Evolutionary conservation across 2,797 vertebrate species (phyloP).

Genomic region (Psittacula derbiana): DNA sequence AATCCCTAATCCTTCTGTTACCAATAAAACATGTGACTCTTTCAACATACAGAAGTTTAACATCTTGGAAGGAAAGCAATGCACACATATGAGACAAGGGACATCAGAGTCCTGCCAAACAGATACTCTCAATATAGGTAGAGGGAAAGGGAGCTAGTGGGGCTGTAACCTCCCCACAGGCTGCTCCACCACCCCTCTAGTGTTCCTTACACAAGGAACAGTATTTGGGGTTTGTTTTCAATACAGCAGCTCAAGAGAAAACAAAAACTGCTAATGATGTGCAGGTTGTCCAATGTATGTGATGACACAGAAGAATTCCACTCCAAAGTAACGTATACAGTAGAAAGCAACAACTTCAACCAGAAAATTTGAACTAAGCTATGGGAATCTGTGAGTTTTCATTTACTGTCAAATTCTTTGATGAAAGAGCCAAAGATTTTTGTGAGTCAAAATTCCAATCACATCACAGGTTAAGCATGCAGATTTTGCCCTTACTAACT

Average conservation of each 20-base stretch:
- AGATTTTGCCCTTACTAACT: neutral
- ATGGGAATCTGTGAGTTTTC: neutral
- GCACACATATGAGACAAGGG: rapidly evolving
- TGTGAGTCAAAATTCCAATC: neutral
- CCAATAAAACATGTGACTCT: neutral
- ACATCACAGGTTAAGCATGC: neutral
- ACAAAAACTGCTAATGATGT: neutral
- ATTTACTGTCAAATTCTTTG: neutral
- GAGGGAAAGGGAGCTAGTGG: neutral
- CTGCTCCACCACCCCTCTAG: neutral
- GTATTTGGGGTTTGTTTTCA: neutral
- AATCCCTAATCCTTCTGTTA: neutral
- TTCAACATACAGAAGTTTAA: neutral
- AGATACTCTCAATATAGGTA: neutral
- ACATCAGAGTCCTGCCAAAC: neutral
- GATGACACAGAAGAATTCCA: neutral
- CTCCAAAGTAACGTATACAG: neutral
- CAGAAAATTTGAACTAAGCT: neutral
- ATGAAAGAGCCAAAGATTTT: neutral
- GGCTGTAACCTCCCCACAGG: neutral
- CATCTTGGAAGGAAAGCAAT: neutral
- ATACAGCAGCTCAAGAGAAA: neutral
- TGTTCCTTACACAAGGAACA: rapidly evolving
- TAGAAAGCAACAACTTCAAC: neutral
- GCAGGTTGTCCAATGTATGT: neutral